These are phyloP conservation scores for Dinothrombium tinctorium DNA, from an alignment of 1,140 invertebrate species.

Conservation along the genomic window DNA sequence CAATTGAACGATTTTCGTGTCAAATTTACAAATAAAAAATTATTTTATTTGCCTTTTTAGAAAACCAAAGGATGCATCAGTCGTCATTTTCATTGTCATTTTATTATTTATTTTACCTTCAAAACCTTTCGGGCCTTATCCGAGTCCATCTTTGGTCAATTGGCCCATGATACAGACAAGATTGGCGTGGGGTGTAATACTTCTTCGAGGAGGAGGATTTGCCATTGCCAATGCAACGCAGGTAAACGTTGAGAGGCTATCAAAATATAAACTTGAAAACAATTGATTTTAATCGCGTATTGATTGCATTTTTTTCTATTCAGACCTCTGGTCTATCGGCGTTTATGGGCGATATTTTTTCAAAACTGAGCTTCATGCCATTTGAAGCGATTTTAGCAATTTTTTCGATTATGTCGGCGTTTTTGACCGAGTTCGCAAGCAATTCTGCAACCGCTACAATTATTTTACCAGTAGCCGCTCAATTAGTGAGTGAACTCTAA, in stretches of 20 bases:
- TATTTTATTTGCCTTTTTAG: slow-evolving; percentile 4
- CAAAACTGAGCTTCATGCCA: slow-evolving; percentile 19
- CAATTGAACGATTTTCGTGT: too few relatives aligned
- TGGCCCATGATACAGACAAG: slow-evolving; percentile 23
- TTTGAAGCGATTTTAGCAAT: slow-evolving; percentile 20
- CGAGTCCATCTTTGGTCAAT: slow-evolving; percentile 14
- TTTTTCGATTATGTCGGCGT: slow-evolving; percentile 24
- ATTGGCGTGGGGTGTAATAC: slow-evolving; percentile 26
- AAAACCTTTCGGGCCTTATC: slow-evolving; percentile 23
- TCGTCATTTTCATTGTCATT: slow-evolving; percentile 49
- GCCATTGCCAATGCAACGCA: slow-evolving; percentile 58
- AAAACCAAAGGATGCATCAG: slow-evolving; percentile 39
- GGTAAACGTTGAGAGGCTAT: slow-evolving; percentile 14
- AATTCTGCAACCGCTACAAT: slow-evolving; percentile 67
- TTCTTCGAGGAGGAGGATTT: slow-evolving; percentile 47
- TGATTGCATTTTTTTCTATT: slow-evolving; percentile 3
- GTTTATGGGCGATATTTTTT: slow-evolving; percentile 36
- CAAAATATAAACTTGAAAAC: slow-evolving; percentile 6
- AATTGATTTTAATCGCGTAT: neutral
- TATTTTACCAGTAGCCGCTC: slow-evolving; percentile 47
- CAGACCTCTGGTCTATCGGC: slow-evolving; percentile 41
- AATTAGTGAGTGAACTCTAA: slow-evolving; percentile 34
- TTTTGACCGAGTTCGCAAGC: slow-evolving; percentile 53
- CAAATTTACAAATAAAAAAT: neutral
- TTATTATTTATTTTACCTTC: slow-evolving; percentile 54